These are phyloP conservation scores for Pampusana beccarii DNA, from an alignment of 2,113 vertebrate genomes.

Conservation along the genomic window DNA sequence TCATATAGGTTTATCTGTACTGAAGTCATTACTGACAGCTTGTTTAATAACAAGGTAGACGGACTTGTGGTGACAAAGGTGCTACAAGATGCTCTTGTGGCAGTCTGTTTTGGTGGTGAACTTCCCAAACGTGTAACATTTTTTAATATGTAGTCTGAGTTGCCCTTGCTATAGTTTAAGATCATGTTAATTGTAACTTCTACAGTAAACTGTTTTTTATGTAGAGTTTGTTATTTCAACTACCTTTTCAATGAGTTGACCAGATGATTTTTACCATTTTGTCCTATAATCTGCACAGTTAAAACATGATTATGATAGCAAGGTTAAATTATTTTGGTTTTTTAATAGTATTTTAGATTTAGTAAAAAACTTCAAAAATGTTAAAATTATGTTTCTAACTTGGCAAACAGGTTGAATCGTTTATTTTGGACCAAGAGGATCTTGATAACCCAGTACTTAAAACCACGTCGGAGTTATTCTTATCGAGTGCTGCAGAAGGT, in stretches of 20 bases:
- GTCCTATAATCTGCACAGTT: neutral
- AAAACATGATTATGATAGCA: neutral
- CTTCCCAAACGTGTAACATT: neutral
- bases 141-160: neutral
- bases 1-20: neutral
- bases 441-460: slow-evolving; percentile 98
- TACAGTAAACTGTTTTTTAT: neutral
- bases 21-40: neutral
- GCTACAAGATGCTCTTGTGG: neutral
- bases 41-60: neutral
- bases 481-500: slow-evolving; percentile 94
- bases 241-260: neutral
- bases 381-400: slow-evolving; percentile 47
- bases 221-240: neutral
- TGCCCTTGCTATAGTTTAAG: neutral
- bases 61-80: neutral
- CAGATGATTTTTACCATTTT: neutral
- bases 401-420: slow-evolving; percentile 91
- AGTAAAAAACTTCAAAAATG: neutral
- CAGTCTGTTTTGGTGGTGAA: neutral
- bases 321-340: neutral
- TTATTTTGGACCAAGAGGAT: slow-evolving; percentile 99
- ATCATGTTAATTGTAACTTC: neutral
- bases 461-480: slow-evolving; percentile 95
- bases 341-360: neutral